These are phyloP conservation scores for Misgurnus mizolepis DNA, from an alignment of 2,113 vertebrate genomes.

Conservation along the genomic window DNA sequence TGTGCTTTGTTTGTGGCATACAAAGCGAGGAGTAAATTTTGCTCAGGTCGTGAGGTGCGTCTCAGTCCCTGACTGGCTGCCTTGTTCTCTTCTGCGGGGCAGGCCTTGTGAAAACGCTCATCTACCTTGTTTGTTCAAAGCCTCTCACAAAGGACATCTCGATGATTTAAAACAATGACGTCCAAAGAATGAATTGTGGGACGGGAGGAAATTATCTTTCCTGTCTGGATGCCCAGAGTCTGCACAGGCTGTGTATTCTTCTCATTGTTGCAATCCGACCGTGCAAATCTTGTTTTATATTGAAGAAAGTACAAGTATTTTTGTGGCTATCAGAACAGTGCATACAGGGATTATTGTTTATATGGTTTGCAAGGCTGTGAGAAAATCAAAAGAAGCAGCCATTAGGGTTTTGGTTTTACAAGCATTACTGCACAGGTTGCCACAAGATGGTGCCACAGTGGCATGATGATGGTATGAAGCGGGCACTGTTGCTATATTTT, in stretches of 20 bases:
- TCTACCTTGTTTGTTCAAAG: conserved; percentile 42
- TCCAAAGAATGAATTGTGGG: conserved; percentile 36
- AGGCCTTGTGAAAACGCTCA: conserved; percentile 56
- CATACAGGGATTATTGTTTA: conserved; percentile 10
- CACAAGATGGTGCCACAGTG: conserved; percentile 73
- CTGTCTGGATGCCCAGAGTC: conserved; percentile 14
- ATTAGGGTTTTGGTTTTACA: neutral
- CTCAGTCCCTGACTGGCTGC: conserved; percentile 54
- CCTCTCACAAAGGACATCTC: conserved; percentile 41
- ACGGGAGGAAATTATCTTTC: conserved; percentile 29
- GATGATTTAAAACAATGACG: conserved; percentile 58
- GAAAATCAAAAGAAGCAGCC: neutral
- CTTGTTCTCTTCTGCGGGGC: conserved; percentile 57
- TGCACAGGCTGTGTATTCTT: conserved; percentile 15
- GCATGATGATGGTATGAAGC: conserved; percentile 17
- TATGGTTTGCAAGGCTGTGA: neutral
- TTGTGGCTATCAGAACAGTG: neutral
- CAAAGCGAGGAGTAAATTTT: conserved; percentile 53
- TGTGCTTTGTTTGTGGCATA: conserved; percentile 67
- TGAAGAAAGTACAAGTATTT: neutral
- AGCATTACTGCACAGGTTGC: conserved; percentile 42
- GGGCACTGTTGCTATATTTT: conserved; percentile 9
- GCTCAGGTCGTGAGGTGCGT: conserved; percentile 35
- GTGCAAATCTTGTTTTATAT: conserved; percentile 9
- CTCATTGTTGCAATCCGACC: conserved; percentile 30